A percentile compares a stretch with the other conserved stretches of the same genome.
Evolutionary conservation across 2,113 vertebrate genomes (phyloP).

Genomic region (Hippopotamus amphibius): DNA sequence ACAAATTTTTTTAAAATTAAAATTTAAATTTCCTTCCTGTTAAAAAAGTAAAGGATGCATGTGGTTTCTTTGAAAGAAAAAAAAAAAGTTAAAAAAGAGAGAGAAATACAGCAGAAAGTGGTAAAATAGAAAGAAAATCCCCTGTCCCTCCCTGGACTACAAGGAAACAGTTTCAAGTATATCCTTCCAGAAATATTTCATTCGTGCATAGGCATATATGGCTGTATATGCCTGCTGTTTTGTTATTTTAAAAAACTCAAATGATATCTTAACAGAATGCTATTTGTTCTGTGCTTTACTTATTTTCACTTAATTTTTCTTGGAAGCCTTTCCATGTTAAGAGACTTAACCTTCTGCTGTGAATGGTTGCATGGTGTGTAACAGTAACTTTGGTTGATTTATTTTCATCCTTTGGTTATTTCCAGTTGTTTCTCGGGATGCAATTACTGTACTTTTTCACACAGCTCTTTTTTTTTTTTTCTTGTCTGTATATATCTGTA

Average conservation of each 20-base stretch:
- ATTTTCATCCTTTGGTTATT: not conserved
- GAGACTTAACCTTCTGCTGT: not conserved
- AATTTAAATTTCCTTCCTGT: not conserved
- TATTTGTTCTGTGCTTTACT: not conserved
- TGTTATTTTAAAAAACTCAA: not conserved
- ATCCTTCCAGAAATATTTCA: not conserved
- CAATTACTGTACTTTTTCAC: not conserved
- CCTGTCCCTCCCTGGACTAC: too few species aligned
- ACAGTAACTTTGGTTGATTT: not conserved
- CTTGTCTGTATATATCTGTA: not conserved
- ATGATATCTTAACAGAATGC: not conserved
- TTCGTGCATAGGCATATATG: not conserved
- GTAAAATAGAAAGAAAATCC: not conserved
- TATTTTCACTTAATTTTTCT: not conserved
- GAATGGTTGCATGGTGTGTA: too few species aligned
- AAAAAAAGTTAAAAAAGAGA: not conserved
- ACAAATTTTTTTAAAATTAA: not conserved
- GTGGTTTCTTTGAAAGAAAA: not conserved
- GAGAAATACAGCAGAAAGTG: not conserved
- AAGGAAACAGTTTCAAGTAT: not conserved
- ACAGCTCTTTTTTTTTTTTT: not conserved
- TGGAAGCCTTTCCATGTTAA: not conserved
- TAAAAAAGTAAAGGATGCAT: not conserved
- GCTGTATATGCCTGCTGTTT: not conserved
- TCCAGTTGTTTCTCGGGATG: not conserved